phyloP scores from a whole-genome alignment of 2,888 invertebrate genomes.

The Drosophila histrio region DNA sequence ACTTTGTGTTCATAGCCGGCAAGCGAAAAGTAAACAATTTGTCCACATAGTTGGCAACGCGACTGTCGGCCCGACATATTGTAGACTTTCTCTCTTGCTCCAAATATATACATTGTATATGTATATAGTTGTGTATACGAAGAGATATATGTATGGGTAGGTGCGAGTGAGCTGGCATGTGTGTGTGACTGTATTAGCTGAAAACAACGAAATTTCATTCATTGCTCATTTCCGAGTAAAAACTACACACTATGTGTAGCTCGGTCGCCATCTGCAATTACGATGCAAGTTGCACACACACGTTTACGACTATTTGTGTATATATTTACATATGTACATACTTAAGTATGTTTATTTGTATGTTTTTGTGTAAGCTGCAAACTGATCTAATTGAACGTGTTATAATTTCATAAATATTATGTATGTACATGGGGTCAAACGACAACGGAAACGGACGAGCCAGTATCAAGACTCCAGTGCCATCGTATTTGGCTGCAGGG shows the following conservation, averaged over 20 bases:
- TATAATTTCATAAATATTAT: slow-evolving; percentile 16
- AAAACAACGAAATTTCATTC: slow-evolving; percentile 80
- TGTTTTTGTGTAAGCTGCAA: slow-evolving; percentile 14
- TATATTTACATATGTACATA: neutral
- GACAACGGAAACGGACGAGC: slow-evolving; percentile 23
- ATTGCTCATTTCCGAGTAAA: slow-evolving; percentile 75
- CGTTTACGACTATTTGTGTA: neutral
- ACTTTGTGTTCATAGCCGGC: slow-evolving; percentile 36
- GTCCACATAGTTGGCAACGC: slow-evolving; percentile 57
- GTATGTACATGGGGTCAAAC: slow-evolving; percentile 17
- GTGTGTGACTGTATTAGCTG: slow-evolving; percentile 45
- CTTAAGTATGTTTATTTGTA: slow-evolving; percentile 1
- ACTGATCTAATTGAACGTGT: slow-evolving; percentile 34
- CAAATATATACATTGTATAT: slow-evolving; percentile 31
- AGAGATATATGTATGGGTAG: slow-evolving; percentile 9
- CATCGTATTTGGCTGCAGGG: slow-evolving; percentile 39
- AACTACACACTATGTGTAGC: slow-evolving; percentile 56
- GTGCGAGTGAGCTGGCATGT: slow-evolving; percentile 15
- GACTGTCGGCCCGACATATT: slow-evolving; percentile 25
- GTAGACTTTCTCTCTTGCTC: slow-evolving; percentile 77
- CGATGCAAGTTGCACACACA: slow-evolving; percentile 33
- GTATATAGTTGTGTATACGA: slow-evolving; percentile 21
- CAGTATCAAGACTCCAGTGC: slow-evolving; percentile 30
- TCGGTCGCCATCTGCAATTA: slow-evolving; percentile 59
- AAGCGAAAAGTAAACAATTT: slow-evolving; percentile 66